Evolutionary conservation across 92 coral and sea anemone genomes (phyloP).

Genomic region (Siderastrea siderea): DNA sequence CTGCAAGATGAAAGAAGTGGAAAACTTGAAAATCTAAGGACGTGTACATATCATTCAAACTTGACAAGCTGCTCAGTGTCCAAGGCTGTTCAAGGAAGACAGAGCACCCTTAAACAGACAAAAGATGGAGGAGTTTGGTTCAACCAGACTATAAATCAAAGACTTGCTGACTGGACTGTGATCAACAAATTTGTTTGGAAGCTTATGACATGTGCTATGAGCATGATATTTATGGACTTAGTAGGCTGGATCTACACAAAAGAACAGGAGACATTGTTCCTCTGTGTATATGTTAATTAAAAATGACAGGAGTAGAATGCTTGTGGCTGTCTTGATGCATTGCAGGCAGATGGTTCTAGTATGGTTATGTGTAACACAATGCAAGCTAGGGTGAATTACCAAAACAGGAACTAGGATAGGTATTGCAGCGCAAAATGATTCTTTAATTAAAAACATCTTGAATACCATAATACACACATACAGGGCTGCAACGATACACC

Average conservation of each 20-base stretch:
- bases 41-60: neutral
- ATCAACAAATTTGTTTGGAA: neutral
- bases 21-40: neutral
- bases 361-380: too few relatives aligned
- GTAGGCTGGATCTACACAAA: slow-evolving; percentile 52
- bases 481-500: too few relatives aligned
- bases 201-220: neutral
- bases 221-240: slow-evolving; percentile 23
- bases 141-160: neutral
- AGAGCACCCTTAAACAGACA: too few relatives aligned
- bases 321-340: neutral
- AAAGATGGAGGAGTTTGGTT: too few relatives aligned
- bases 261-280: neutral
- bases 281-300: neutral
- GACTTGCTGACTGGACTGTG: neutral
- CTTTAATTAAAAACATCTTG: too few relatives aligned
- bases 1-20: neutral
- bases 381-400: too few relatives aligned
- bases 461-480: too few relatives aligned
- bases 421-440: too few relatives aligned
- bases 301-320: neutral
- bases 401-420: too few relatives aligned
- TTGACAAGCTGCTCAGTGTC: neutral
- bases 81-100: neutral
- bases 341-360: neutral